Percentiles rank a stretch among this genome's conserved stretches.
These are phyloP conservation scores for Sinentomon sp. DNA, from an alignment of 2,888 invertebrate species.

Conservation along the genomic window DNA sequence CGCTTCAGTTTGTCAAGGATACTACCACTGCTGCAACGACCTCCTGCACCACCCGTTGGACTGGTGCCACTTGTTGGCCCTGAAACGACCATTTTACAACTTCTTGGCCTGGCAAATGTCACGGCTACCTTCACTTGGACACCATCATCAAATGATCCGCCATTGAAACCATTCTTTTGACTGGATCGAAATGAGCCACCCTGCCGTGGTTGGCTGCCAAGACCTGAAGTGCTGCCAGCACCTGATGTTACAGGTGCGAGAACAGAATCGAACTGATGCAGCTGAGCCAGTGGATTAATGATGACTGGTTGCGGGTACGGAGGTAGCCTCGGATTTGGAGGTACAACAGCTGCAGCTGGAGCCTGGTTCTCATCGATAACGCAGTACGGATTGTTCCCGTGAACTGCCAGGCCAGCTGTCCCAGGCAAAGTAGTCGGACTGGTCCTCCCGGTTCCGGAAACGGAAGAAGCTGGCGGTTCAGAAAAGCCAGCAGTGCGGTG, in stretches of 20 bases:
- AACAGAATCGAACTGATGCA: too few relatives aligned
- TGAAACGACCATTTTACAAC: too few relatives aligned
- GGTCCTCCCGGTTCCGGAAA: too few relatives aligned
- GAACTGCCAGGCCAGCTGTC: constrained; percentile 8
- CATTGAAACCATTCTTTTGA: too few relatives aligned
- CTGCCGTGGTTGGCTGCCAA: too few relatives aligned
- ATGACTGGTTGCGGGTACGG: constrained; percentile 67
- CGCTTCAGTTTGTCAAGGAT: constrained; percentile 21
- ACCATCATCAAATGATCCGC: constrained; percentile 39
- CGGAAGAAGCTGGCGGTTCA: constrained; percentile 29
- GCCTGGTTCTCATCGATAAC: too few relatives aligned
- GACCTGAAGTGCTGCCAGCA: constrained; percentile 2
- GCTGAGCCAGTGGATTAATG: constrained; percentile 53
- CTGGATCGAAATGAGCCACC: too few relatives aligned
- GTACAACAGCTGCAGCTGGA: too few relatives aligned
- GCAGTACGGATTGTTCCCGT: constrained; percentile 13
- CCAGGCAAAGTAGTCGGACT: constrained; percentile 26
- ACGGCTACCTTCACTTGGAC: constrained; percentile 49
- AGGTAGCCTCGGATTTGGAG: constrained; percentile 64
- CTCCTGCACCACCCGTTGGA: too few relatives aligned
- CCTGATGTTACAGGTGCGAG: constrained; percentile 9
- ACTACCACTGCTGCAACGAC: too few relatives aligned
- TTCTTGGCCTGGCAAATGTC: constrained; percentile 42
- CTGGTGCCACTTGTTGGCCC: constrained; percentile 22
- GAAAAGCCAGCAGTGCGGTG: constrained; percentile 78